Conservation (phyloP, 2,797 vertebrate genomes). For the Lutjanus campechanus region DNA sequence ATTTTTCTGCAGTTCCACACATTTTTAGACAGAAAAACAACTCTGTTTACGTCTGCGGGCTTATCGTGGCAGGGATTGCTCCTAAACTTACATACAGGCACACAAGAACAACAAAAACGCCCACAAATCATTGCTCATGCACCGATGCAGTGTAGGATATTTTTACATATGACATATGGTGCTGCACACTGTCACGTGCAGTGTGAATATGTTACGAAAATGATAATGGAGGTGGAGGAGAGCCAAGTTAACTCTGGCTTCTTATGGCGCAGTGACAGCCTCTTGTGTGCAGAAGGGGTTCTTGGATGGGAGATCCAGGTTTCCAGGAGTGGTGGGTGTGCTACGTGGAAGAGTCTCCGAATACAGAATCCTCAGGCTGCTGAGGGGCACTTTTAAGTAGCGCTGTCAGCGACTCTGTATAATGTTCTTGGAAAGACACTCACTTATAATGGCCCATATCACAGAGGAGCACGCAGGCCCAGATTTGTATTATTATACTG, state of each 20-base stretch:
- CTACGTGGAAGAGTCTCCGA: neutral
- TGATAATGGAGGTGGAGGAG: neutral
- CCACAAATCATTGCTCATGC: neutral
- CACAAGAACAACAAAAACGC: neutral
- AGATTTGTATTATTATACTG: neutral
- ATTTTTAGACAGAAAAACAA: conserved; percentile 14
- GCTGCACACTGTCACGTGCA: neutral
- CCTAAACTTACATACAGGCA: neutral
- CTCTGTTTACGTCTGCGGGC: neutral
- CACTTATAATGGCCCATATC: conserved; percentile 1
- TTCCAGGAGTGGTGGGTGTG: neutral
- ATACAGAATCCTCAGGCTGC: neutral
- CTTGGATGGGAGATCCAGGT: neutral
- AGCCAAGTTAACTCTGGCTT: neutral
- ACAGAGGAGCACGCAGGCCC: conserved; percentile 8
- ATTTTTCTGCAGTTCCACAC: conserved; percentile 5
- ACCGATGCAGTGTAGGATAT: neutral
- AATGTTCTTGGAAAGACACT: conserved; percentile 2
- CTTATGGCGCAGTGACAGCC: neutral
- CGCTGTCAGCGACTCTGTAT: neutral
- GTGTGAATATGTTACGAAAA: neutral
- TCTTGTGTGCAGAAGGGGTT: neutral
- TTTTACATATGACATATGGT: neutral
- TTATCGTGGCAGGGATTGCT: neutral
- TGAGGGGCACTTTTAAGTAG: neutral